Conservation (phyloP, 2,797 vertebrate genomes). For the Oryzias sinensis region DNA sequence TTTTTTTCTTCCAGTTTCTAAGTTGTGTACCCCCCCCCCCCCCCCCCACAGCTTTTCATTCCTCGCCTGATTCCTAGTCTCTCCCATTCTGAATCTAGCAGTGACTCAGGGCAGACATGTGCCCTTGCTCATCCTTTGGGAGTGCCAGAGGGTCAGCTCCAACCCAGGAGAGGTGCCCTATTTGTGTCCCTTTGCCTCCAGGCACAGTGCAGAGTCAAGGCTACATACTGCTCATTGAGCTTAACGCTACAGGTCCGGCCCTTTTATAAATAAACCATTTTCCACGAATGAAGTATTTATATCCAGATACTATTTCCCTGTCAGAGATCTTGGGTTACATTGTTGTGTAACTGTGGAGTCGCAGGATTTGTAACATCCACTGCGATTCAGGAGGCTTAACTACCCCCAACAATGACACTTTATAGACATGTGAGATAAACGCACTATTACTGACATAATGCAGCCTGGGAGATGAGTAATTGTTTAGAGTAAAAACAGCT, state of each 20-base stretch:
- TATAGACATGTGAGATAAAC: not conserved
- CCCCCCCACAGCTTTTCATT: not conserved
- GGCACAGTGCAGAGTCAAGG: conserved; percentile 36
- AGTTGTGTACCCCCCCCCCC: conserved; percentile 3
- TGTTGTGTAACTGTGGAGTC: not conserved
- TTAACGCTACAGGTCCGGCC: conserved; percentile 9
- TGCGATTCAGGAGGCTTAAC: not conserved
- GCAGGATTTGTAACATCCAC: not conserved
- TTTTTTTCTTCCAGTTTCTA: not conserved
- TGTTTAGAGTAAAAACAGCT: not conserved
- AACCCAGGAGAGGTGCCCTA: conserved; percentile 24
- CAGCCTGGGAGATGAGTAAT: not conserved
- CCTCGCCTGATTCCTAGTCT: conserved; percentile 11
- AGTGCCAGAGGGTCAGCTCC: conserved; percentile 20
- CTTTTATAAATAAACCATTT: not conserved
- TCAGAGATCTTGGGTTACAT: not conserved
- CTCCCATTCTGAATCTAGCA: conserved; percentile 22
- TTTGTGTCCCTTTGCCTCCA: conserved; percentile 28
- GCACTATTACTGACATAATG: not conserved
- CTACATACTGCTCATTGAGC: conserved; percentile 18
- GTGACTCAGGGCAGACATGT: conserved; percentile 38
- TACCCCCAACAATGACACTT: not conserved
- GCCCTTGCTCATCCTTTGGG: conserved; percentile 29
- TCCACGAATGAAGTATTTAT: not conserved
- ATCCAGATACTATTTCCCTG: not conserved